These are phyloP conservation scores for Aix galericulata DNA, from an alignment of 2,113 vertebrate genomes.

Conservation along the genomic window DNA sequence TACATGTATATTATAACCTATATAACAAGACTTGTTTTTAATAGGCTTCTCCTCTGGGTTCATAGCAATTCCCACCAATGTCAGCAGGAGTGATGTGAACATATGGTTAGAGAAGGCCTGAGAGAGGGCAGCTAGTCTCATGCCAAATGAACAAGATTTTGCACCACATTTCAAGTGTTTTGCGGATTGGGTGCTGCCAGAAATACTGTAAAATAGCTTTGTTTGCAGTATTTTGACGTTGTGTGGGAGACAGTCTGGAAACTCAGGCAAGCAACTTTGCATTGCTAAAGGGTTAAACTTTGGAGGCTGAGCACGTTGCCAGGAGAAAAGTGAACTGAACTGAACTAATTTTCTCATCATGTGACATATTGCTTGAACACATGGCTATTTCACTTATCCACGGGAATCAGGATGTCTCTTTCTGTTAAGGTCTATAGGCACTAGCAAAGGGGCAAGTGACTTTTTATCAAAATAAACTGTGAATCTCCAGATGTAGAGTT, in stretches of 20 bases:
- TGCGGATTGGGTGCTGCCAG: conserved; percentile 1
- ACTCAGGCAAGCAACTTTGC: not conserved
- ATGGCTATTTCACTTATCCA: not conserved
- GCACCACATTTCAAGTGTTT: not conserved
- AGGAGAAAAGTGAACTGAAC: not conserved
- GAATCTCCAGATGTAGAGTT: not conserved
- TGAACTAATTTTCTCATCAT: not conserved
- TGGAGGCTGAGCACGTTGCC: not conserved
- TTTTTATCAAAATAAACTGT: not conserved
- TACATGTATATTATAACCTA: not conserved
- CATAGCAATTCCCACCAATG: not conserved
- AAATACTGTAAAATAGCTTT: not conserved
- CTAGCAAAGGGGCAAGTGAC: not conserved
- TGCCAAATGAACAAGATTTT: conserved; percentile 40
- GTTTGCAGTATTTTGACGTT: conserved; percentile 56
- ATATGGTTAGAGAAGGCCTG: conserved; percentile 44
- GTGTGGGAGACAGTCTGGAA: not conserved
- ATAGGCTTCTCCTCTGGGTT: conserved; percentile 24
- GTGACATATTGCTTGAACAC: not conserved
- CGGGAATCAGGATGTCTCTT: not conserved
- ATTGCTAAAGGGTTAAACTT: conserved; percentile 9
- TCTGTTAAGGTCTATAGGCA: not conserved
- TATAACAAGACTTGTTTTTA: conserved; percentile 1
- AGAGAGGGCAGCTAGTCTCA: conserved; percentile 37
- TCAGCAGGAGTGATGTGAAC: conserved; percentile 59